Percentiles rank a stretch among this genome's conserved stretches.
These are phyloP conservation scores for Nebria brevicollis DNA, from an alignment of 2,888 invertebrate species.

Conservation along the genomic window DNA sequence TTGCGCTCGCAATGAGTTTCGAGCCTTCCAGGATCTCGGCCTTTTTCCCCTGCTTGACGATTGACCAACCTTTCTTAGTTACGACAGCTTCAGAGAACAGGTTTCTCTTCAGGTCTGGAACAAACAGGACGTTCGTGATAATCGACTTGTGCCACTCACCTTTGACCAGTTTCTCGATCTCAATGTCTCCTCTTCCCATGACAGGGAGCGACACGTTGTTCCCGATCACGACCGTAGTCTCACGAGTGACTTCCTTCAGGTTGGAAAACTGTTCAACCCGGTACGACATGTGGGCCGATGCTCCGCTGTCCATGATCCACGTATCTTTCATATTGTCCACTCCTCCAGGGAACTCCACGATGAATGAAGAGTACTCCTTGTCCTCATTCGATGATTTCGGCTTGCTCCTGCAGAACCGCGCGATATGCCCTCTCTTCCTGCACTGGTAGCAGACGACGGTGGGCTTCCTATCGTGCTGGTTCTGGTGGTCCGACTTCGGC, in stretches of 20 bases:
- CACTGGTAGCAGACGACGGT: conserved; percentile 29
- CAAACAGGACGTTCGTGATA: conserved; percentile 53
- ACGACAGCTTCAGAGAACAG: conserved; percentile 54
- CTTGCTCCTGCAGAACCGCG: conserved; percentile 37
- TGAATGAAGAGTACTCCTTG: conserved; percentile 23
- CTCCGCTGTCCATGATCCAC: conserved; percentile 53
- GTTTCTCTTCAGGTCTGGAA: conserved; percentile 54
- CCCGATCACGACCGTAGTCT: conserved; percentile 49
- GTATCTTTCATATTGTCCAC: conserved; percentile 23
- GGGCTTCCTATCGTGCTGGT: conserved; percentile 24
- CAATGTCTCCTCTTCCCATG: conserved; percentile 51
- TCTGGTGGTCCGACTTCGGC: conserved; percentile 25
- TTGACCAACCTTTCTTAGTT: conserved; percentile 52
- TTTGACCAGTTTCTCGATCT: conserved; percentile 51
- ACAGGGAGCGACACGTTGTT: conserved; percentile 50
- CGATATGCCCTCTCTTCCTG: conserved; percentile 46
- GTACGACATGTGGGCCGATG: conserved; percentile 51
- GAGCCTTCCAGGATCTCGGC: no score
- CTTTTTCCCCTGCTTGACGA: no score
- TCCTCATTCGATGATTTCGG: conserved; percentile 9
- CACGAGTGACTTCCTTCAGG: conserved; percentile 41
- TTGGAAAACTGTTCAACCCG: conserved; percentile 45
- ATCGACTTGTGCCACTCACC: conserved; percentile 51
- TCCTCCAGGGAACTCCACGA: conserved; percentile 15
- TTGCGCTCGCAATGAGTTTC: no score